Percentiles rank a stretch among this genome's conserved stretches.
Conservation (phyloP, 37 sponge, comb jelly and placozoan species). For the Oopsacas minuta region DNA sequence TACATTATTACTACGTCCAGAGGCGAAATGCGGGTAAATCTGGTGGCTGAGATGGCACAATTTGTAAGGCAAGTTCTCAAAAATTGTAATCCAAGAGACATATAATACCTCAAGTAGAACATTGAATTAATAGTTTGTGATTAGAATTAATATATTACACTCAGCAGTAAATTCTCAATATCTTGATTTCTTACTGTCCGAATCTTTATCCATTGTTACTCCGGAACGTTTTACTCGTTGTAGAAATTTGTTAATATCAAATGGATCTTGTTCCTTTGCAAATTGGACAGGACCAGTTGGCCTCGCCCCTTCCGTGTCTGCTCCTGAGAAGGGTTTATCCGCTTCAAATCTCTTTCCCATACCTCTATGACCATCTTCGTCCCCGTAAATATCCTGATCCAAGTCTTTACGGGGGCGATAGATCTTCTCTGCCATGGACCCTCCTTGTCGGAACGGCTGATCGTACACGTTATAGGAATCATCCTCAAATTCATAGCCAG, state of each 20-base stretch:
- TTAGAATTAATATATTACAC: too few species aligned
- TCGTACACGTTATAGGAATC: slow-evolving; percentile 95
- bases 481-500: slow-evolving; percentile 68
- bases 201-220: background rate
- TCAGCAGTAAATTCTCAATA: too few species aligned
- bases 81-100: too few species aligned
- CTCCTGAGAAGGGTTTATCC: slow-evolving; percentile 79
- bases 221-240: background rate
- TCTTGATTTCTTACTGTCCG: background rate
- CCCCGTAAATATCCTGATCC: slow-evolving; percentile 94
- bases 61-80: too few species aligned
- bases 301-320: slow-evolving; percentile 38
- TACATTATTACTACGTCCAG: too few species aligned
- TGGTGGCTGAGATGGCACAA: too few species aligned
- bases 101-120: too few species aligned
- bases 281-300: slow-evolving; percentile 90
- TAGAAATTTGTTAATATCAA: slow-evolving; percentile 82
- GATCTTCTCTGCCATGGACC: slow-evolving; percentile 60
- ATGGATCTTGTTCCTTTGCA: slow-evolving; percentile 89
- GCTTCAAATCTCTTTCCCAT: slow-evolving; percentile 56
- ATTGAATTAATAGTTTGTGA: too few species aligned
- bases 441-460: slow-evolving; percentile 88
- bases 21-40: too few species aligned
- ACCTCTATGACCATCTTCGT: slow-evolving; percentile 33
- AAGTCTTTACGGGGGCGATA: slow-evolving; percentile 77